Evolutionary conservation across 1,140 invertebrate genomes (phyloP), one percentile per base, ranked within the genome.

Genomic region (Bombus turneri): DNA sequence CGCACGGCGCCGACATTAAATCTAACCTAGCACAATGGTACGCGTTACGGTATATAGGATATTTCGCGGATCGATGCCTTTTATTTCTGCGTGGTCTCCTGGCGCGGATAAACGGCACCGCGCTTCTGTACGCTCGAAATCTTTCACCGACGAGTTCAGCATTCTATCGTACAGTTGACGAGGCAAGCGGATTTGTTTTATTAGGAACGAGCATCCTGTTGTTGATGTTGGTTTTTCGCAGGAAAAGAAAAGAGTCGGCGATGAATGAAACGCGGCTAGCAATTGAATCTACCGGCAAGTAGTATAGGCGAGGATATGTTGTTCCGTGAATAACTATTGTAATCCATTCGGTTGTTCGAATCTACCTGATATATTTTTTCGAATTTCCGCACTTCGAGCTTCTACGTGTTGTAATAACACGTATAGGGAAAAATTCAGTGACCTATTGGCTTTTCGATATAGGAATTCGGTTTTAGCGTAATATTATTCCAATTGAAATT

Each of bases 21-120:
- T 92, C 89, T 91, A 88, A 85, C 86, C 75, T 84, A 91, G 90
- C 89, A 91, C 91, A 93, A 92, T 91, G 91, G 89, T 86, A 88
- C 88, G 90, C 91, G 91, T 88, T 86, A 88, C 88, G 90, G 89
- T 91, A 91, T 87, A 90, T 87, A 90, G 91, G 87, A 91, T 89
- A 91, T 91, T 93, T 93, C 86, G 92, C 91, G 90, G 92, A 93
- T 92, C 92, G 91, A 93, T 93, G 91, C 91, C 89, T 91, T 91
- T 92, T 92, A 92, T 88, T 89, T 90, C 88, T 84, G 25, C 57
- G 15, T 62, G 71, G 47, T 28, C 85, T 81, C 53, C 68, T 47
- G 68, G 64, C n/a, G 18, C 59, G 78, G 83, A 85, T 81, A 81
- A 87, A 85, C 53, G 74, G 73, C 80, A 28, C 80, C 85, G 80